Base-by-base conservation (phyloP, 2,797 vertebrate species). In the Rallus crepitans region DNA sequence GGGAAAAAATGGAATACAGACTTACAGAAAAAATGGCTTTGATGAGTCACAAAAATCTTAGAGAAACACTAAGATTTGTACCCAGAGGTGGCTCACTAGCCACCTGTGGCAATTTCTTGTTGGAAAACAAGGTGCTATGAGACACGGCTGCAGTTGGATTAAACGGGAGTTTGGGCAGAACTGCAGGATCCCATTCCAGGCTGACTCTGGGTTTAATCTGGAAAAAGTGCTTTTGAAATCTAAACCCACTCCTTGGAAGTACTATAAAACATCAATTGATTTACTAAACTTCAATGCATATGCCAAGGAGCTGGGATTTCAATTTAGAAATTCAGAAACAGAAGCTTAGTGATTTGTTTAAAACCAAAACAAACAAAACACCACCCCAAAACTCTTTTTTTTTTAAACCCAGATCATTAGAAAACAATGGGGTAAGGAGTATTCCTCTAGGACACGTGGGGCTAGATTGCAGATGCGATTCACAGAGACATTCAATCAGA, bases 401-500 rank as follows among this genome's bases (percentile, higher is more conserved):
- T 45, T 45, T 45, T 45, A 19, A 42, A 53, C 40, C 23, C 6
- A 0, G 40, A 35, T 87, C 35, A 19, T 1, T 25, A 64, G 88
- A 59, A 95, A 75, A 94, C 60, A 71, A 80, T 39, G 37, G 80
- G 68, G 80, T 76, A 73, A 89, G 45, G 30, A 71, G 11, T 33
- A 85, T 93, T 92, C 95, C 94, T 75, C 2, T 73, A 90, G 86
- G 95, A 89, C 33, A n/a, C 0, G 0, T 48, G 42, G 64, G 87
- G 81, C 86, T 92, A 82, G 78, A 89, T 71, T 94, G 90, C 92
- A 93, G 76, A 94, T 70, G 80, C 81, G 78, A 94, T 96, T 93
- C 93, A 86, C 69, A 85, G 75, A 96, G 94, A 86, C 87, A 87
- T 91, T 91, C 91, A 95, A 75, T 96, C 94, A 90, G 75, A 93